Evolutionary conservation across 1,140 invertebrate species (phyloP).

Genomic region (Phortica variegata): DNA sequence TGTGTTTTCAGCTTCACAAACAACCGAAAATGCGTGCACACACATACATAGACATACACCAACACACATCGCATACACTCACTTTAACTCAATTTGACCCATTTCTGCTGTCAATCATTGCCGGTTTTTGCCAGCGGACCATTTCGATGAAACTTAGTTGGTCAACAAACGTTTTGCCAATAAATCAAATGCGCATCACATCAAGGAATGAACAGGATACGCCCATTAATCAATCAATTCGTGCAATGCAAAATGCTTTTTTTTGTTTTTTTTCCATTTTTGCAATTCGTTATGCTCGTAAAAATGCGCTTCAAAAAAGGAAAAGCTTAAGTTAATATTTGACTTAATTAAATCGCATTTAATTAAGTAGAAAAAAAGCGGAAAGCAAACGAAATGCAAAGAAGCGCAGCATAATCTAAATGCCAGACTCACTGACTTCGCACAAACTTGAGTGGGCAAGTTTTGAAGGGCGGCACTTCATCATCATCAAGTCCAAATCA

Average conservation of each 20-base stretch:
- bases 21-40: conserved; percentile 5
- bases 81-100: conserved; percentile 63
- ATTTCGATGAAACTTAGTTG: conserved; percentile 4
- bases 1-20: too few relatives aligned
- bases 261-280: too few relatives aligned
- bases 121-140: conserved; percentile 2
- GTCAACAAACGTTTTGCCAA: conserved; percentile 36
- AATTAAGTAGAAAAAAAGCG: conserved; percentile 23
- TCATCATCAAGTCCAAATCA: too few relatives aligned
- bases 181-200: conserved; percentile 49
- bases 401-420: too few relatives aligned
- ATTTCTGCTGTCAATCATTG: conserved; percentile 62
- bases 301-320: too few relatives aligned
- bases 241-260: conserved; percentile 6
- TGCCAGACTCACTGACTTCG: too few relatives aligned
- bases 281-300: too few relatives aligned
- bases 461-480: too few relatives aligned
- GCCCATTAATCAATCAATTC: conserved; percentile 35
- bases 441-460: too few relatives aligned
- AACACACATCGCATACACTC: conserved; percentile 60
- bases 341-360: conserved; percentile 44
- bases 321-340: conserved; percentile 25
- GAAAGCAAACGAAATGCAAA: conserved; percentile 1
- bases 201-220: conserved; percentile 21
- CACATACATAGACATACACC: conserved; percentile 6